These are phyloP conservation scores for Siderastrea siderea DNA, from an alignment of 92 coral and sea anemone species.

Conservation along the genomic window DNA sequence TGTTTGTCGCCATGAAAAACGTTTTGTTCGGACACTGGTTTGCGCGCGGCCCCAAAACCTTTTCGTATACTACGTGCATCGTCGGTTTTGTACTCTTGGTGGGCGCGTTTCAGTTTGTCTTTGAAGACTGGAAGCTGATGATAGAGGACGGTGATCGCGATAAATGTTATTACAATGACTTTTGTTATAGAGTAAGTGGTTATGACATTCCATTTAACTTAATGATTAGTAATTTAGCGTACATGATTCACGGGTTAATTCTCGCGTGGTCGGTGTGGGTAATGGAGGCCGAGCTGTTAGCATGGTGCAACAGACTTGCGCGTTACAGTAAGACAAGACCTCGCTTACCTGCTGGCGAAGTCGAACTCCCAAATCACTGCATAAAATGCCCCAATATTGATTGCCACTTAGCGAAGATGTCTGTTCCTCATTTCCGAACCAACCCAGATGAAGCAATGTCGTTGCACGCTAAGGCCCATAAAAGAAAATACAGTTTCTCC, in stretches of 20 bases:
- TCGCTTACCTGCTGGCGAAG: slow-evolving; percentile 20
- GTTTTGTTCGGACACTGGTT: slow-evolving; percentile 78
- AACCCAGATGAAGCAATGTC: slow-evolving; percentile 18
- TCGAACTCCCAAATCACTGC: slow-evolving; percentile 70
- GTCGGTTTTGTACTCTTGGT: slow-evolving; percentile 93
- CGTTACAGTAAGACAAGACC: neutral
- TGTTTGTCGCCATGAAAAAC: slow-evolving; percentile 66
- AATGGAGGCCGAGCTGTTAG: slow-evolving; percentile 89
- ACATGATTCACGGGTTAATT: slow-evolving; percentile 89
- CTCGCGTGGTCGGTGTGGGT: slow-evolving; percentile 90
- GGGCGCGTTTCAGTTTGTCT: slow-evolving; percentile 95
- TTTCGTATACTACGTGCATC: slow-evolving; percentile 88
- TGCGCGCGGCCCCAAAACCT: slow-evolving; percentile 74
- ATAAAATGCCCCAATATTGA: slow-evolving; percentile 70
- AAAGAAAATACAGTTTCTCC: slow-evolving; percentile 80
- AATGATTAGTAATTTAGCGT: slow-evolving; percentile 92
- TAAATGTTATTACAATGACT: slow-evolving; percentile 92
- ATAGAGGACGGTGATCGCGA: slow-evolving; percentile 86
- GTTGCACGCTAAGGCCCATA: slow-evolving; percentile 76
- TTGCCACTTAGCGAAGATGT: slow-evolving; percentile 72
- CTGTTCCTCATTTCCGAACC: slow-evolving; percentile 68
- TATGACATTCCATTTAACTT: slow-evolving; percentile 89
- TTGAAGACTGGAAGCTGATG: slow-evolving; percentile 88
- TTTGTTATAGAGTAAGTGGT: slow-evolving; percentile 84
- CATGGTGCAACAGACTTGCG: slow-evolving; percentile 75